Conservation (phyloP, 2,888 invertebrate genomes). For the Glaucopsyche alexis region DNA sequence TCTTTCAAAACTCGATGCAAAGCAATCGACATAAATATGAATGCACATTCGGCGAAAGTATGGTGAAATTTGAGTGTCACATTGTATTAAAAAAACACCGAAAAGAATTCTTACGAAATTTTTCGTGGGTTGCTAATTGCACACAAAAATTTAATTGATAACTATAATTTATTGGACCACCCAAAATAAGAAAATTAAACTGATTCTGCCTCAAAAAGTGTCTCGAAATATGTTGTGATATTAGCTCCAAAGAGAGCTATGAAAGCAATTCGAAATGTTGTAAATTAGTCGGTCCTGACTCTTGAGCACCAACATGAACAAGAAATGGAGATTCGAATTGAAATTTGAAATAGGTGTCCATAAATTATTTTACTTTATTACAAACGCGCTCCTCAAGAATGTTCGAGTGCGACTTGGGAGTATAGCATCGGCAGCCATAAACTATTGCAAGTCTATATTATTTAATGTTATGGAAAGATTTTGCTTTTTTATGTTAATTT, state of each 20-base stretch:
- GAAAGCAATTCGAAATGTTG: too few species aligned
- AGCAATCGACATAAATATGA: conserved; percentile 52
- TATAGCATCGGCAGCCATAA: not conserved
- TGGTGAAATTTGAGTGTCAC: conserved; percentile 56
- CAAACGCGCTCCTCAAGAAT: too few species aligned
- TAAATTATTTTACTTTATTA: too few species aligned
- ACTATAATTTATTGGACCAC: too few species aligned
- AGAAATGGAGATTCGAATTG: too few species aligned
- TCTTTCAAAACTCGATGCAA: conserved; percentile 38
- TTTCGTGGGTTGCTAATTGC: conserved; percentile 29
- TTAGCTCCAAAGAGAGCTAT: too few species aligned
- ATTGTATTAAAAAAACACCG: conserved; percentile 36
- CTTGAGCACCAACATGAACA: too few species aligned
- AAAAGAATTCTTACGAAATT: conserved; percentile 35
- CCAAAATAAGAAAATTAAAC: too few species aligned
- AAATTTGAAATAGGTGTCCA: too few species aligned
- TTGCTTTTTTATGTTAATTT: not conserved
- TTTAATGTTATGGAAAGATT: not conserved
- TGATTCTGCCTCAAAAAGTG: too few species aligned
- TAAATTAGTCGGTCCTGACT: too few species aligned
- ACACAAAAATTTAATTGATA: not conserved
- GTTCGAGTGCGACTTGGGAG: not conserved
- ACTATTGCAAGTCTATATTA: not conserved
- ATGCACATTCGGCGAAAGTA: conserved; percentile 54
- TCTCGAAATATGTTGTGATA: too few species aligned